Percentiles rank a stretch among this genome's conserved stretches.
Evolutionary conservation across 2,113 vertebrate genomes (phyloP).

Genomic region (Scomber scombrus): DNA sequence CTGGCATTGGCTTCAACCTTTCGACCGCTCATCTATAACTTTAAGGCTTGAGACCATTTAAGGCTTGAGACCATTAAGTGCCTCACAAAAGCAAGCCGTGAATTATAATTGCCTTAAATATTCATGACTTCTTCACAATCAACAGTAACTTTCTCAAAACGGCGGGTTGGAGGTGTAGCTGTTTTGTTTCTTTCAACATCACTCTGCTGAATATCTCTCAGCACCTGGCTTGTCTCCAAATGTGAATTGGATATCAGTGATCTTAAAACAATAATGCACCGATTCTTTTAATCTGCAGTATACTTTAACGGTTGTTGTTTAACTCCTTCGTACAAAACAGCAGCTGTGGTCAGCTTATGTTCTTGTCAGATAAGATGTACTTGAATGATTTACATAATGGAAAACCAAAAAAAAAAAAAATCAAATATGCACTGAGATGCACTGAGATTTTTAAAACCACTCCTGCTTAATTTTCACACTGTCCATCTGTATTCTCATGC

Average conservation of each 20-base stretch:
- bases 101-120: slow-evolving; percentile 72
- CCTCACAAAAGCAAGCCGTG: slow-evolving; percentile 56
- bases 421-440: too few species aligned
- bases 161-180: slow-evolving; percentile 6
- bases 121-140: slow-evolving; percentile 57
- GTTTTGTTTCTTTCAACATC: neutral
- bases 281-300: neutral
- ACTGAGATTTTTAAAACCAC: too few species aligned
- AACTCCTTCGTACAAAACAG: neutral
- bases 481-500: too few species aligned
- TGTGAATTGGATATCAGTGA: neutral
- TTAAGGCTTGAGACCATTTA: too few species aligned
- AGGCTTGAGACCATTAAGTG: slow-evolving; percentile 66
- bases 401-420: too few species aligned
- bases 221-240: neutral
- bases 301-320: neutral
- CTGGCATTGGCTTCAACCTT: slow-evolving; percentile 66
- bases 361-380: neutral
- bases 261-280: neutral
- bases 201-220: neutral
- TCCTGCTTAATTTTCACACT: too few species aligned
- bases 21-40: slow-evolving; percentile 75
- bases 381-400: too few species aligned
- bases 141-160: slow-evolving; percentile 25
- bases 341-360: neutral